phyloP scores from a whole-genome alignment of 2,797 vertebrate species.

The Lophotriccus pileatus region DNA sequence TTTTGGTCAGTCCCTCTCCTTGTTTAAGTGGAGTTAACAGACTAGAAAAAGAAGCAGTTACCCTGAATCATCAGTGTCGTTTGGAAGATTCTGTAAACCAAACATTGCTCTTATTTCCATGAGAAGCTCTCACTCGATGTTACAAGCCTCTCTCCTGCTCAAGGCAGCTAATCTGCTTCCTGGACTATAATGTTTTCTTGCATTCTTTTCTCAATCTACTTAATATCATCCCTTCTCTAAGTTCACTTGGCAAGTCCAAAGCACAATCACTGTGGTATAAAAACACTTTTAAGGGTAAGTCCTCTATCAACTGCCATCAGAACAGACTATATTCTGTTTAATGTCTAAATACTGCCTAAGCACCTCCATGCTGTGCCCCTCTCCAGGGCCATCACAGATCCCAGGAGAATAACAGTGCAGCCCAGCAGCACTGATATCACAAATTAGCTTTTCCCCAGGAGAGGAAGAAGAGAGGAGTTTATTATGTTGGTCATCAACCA shows the following conservation, averaged over 20 bases:
- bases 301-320: neutral
- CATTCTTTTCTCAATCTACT: neutral
- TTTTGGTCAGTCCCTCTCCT: neutral
- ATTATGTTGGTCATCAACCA: neutral
- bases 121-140: neutral
- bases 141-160: neutral
- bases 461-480: neutral
- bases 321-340: neutral
- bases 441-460: neutral
- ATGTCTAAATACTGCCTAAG: neutral
- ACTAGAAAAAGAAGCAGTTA: neutral
- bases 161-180: neutral
- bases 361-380: neutral
- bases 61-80: neutral
- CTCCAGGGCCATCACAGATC: neutral
- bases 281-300: neutral
- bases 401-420: neutral
- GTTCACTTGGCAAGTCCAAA: neutral
- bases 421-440: neutral
- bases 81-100: neutral
- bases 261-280: neutral
- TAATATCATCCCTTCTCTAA: neutral
- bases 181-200: neutral
- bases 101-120: neutral
- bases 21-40: neutral